A percentile compares a stretch with the other conserved stretches of the same genome.
These are phyloP conservation scores for Nesoenas mayeri DNA, from an alignment of 2,113 vertebrate species.

Conservation along the genomic window DNA sequence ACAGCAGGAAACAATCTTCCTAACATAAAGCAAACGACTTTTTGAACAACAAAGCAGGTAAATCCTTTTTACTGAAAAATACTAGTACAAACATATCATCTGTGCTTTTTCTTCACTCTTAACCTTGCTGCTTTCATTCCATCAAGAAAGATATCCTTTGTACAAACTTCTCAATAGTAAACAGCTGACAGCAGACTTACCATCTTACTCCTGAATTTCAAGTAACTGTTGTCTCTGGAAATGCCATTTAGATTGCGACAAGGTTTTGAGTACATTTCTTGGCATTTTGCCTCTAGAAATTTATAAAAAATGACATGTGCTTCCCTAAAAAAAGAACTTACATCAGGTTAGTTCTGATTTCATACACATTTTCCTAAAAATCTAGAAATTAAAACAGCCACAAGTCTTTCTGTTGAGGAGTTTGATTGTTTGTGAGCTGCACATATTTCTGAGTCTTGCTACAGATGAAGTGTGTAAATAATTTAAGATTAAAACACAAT, in stretches of 20 bases:
- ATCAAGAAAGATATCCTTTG: neutral
- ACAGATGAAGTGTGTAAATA: neutral
- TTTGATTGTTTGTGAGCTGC: neutral
- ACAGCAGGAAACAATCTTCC: neutral
- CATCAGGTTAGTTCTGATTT: neutral
- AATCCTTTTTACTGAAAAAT: neutral
- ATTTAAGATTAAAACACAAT: constrained; percentile 21
- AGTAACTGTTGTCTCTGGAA: neutral
- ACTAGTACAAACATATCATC: neutral
- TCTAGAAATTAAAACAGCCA: neutral
- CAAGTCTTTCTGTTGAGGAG: neutral
- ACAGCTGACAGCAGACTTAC: neutral
- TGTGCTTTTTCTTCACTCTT: neutral
- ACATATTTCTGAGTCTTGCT: neutral
- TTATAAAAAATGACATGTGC: neutral
- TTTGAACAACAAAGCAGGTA: neutral
- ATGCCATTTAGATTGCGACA: neutral
- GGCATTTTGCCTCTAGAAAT: neutral
- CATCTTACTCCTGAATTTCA: neutral
- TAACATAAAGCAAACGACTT: neutral
- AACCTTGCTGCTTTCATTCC: neutral
- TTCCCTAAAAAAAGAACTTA: neutral
- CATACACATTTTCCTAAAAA: neutral
- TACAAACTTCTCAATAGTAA: neutral
- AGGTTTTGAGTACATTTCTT: neutral